These are phyloP conservation scores for Euclidia mi DNA, from an alignment of 2,888 invertebrate genomes.

Conservation along the genomic window DNA sequence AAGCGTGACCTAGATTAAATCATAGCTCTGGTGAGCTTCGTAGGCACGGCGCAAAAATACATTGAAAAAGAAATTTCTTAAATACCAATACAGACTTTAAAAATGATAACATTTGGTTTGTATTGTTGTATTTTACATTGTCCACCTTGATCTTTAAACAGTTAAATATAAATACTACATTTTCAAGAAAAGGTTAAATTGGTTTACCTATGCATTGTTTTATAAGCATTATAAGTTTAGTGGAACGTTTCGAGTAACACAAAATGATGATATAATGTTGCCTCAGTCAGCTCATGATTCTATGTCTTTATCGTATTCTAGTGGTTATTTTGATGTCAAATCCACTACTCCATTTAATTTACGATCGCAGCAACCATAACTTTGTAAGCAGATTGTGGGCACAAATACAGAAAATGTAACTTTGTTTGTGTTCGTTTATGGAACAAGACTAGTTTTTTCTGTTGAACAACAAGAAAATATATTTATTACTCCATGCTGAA, in stretches of 20 bases:
- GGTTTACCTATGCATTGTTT: too few relatives aligned
- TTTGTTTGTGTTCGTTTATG: slow-evolving; percentile 32
- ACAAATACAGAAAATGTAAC: slow-evolving; percentile 28
- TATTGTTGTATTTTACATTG: too few relatives aligned
- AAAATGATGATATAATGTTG: too few relatives aligned
- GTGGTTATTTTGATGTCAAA: slow-evolving; percentile 13
- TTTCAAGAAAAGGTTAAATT: too few relatives aligned
- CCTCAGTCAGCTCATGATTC: background rate
- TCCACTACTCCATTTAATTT: slow-evolving; percentile 20
- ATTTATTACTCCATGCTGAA: slow-evolving; percentile 4
- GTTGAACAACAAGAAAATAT: slow-evolving; percentile 18
- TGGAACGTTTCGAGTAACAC: too few relatives aligned
- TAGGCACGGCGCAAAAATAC: too few relatives aligned
- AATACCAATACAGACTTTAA: too few relatives aligned
- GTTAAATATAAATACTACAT: slow-evolving; percentile 8
- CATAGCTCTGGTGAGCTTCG: slow-evolving; percentile 18
- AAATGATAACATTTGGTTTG: too few relatives aligned
- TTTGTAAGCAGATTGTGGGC: slow-evolving; percentile 18
- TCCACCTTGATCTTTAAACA: slow-evolving; percentile 28
- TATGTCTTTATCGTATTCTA: slow-evolving; percentile 8
- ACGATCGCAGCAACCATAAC: slow-evolving; percentile 30
- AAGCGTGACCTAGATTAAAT: slow-evolving; percentile 44
- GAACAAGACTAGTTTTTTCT: slow-evolving; percentile 38
- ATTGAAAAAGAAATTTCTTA: too few relatives aligned
- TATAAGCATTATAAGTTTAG: too few relatives aligned